Conservation (phyloP, 2,888 invertebrate species). For the Ptilodon capucinus region DNA sequence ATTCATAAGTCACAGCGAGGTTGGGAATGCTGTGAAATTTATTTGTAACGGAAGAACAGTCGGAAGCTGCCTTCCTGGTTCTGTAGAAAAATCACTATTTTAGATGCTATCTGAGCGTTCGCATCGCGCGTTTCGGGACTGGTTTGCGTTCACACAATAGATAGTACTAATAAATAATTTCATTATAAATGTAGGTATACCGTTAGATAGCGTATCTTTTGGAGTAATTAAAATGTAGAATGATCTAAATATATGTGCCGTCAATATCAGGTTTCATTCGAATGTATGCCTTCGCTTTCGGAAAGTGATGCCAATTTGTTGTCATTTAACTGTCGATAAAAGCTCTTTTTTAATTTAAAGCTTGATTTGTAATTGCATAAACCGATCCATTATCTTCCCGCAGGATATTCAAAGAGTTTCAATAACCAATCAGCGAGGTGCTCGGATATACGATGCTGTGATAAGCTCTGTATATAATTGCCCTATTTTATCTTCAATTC, state of each 20-base stretch:
- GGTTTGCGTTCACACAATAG: not conserved
- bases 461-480: not conserved
- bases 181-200: not conserved
- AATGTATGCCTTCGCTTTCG: no score
- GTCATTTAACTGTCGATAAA: no score
- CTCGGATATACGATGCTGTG: not conserved
- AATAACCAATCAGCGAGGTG: slow-evolving; percentile 16
- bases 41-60: slow-evolving; percentile 20
- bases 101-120: not conserved
- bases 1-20: slow-evolving; percentile 33
- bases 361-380: slow-evolving; percentile 12
- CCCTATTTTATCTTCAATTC: not conserved
- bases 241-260: not conserved
- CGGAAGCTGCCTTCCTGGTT: slow-evolving; percentile 28
- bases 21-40: slow-evolving; percentile 7
- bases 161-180: not conserved
- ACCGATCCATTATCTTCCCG: slow-evolving; percentile 16
- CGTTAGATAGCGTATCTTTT: not conserved
- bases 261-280: not conserved
- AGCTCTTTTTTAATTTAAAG: no score
- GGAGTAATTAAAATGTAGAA: not conserved
- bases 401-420: slow-evolving; percentile 32
- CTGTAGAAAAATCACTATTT: not conserved
- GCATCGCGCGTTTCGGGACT: not conserved
- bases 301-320: no score